Evolutionary conservation across 64 coral and sea anemone species (phyloP).

Genomic region (Montipora cactus): DNA sequence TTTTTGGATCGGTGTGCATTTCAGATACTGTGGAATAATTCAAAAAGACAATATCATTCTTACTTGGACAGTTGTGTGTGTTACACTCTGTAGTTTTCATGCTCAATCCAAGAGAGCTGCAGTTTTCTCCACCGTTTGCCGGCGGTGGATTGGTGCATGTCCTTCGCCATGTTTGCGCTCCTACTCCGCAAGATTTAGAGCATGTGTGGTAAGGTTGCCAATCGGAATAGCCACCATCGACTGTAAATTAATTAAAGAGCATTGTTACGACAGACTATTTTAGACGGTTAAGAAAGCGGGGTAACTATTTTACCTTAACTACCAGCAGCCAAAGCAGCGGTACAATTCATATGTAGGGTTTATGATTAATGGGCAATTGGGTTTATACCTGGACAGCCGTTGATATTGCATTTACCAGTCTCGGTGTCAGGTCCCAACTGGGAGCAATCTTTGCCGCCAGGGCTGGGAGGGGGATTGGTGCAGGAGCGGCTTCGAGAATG

Average conservation of each 20-base stretch:
- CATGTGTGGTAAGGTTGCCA: slow-evolving; percentile 45
- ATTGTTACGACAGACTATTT: background rate
- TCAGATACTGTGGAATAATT: too few relatives aligned
- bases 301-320: too few relatives aligned
- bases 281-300: too few relatives aligned
- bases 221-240: slow-evolving; percentile 52
- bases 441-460: slow-evolving; percentile 50
- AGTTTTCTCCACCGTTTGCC: slow-evolving; percentile 40
- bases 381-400: slow-evolving; percentile 21
- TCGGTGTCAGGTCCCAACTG: background rate
- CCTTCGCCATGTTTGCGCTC: slow-evolving; percentile 26
- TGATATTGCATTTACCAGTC: background rate
- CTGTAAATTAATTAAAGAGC: slow-evolving; percentile 5
- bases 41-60: too few relatives aligned
- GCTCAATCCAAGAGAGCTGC: background rate
- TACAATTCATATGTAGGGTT: too few relatives aligned
- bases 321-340: too few relatives aligned
- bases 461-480: slow-evolving; percentile 50
- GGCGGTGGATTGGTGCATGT: slow-evolving; percentile 73
- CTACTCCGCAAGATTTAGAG: slow-evolving; percentile 61
- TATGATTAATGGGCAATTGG: too few relatives aligned
- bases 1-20: too few relatives aligned
- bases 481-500: slow-evolving; percentile 18
- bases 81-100: too few relatives aligned
- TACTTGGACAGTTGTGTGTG: too few relatives aligned